Conservation (phyloP, 2,797 vertebrate genomes). For the Pseudochaenichthys georgianus region DNA sequence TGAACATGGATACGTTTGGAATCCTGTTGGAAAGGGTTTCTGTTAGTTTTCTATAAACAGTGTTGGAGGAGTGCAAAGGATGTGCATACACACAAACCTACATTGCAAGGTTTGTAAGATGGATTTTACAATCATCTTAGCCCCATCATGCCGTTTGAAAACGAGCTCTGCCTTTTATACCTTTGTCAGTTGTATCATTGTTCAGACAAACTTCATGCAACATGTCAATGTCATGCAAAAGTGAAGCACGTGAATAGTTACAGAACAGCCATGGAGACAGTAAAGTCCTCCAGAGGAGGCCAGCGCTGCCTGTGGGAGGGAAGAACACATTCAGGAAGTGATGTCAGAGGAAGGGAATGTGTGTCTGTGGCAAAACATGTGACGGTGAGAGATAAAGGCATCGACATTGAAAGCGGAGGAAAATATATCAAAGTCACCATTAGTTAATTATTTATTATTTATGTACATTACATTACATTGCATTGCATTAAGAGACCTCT, state of each 20-base stretch:
- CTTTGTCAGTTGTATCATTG: neutral
- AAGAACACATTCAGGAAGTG: conserved; percentile 36
- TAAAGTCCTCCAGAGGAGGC: conserved; percentile 93
- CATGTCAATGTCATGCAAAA: conserved; percentile 52
- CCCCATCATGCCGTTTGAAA: neutral
- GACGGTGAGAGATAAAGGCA: neutral
- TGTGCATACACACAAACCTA: too few species aligned
- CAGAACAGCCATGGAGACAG: conserved; percentile 93
- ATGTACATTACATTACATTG: too few species aligned
- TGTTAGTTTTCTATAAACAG: too few species aligned
- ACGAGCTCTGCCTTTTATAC: neutral
- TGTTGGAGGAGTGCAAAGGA: too few species aligned
- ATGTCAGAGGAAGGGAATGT: conserved; percentile 9
- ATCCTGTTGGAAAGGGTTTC: too few species aligned
- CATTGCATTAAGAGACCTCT: too few species aligned
- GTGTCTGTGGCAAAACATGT: neutral
- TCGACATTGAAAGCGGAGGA: neutral
- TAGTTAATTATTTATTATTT: neutral
- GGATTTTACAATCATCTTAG: neutral
- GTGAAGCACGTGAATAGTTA: conserved; percentile 82
- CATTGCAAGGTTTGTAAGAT: neutral
- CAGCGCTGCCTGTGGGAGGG: conserved; percentile 88
- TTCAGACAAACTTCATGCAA: conserved; percentile 27
- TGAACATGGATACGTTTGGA: too few species aligned
- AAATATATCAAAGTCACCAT: neutral